Conservation (phyloP, 2,888 invertebrate genomes). For the Aradus depressus region DNA sequence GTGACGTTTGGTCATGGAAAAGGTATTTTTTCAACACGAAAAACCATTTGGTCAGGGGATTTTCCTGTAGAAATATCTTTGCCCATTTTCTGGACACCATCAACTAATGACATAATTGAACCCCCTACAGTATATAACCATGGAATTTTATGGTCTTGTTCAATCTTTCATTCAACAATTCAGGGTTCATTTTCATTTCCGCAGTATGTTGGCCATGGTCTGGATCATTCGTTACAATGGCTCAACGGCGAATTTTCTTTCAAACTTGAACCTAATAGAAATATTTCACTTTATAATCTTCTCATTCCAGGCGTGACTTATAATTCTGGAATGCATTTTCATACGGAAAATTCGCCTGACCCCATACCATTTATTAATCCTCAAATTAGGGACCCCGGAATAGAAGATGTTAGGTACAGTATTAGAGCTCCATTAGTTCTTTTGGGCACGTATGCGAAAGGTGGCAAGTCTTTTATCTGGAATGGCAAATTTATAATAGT, state of each 20-base stretch:
- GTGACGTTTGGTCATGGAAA: constrained; percentile 16
- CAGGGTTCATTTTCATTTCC: constrained; percentile 26
- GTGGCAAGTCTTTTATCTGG: constrained; percentile 15
- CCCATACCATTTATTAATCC: constrained; percentile 8
- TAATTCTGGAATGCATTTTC: constrained; percentile 24
- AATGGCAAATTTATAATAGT: constrained; percentile 21
- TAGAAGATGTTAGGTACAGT: constrained; percentile 10
- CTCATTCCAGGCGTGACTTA: constrained; percentile 27
- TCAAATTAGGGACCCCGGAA: not conserved
- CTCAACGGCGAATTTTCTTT: constrained; percentile 27
- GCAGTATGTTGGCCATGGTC: constrained; percentile 24
- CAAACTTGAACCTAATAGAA: constrained; percentile 23
- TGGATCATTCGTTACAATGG: constrained; percentile 24
- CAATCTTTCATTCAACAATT: constrained; percentile 25
- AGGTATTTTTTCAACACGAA: constrained; percentile 13
- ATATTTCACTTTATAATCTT: constrained; percentile 23
- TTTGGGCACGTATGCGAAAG: constrained; percentile 14
- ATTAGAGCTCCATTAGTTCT: constrained; percentile 19
- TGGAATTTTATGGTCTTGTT: constrained; percentile 26
- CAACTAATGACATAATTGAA: constrained; percentile 8
- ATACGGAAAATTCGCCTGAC: constrained; percentile 7
- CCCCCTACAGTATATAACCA: constrained; percentile 23
- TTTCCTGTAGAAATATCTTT: constrained; percentile 25
- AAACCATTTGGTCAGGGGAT: constrained; percentile 27
- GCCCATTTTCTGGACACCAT: constrained; percentile 26